Base-by-base conservation (phyloP, 2,113 vertebrate genomes). In the Bubo scandiacus region DNA sequence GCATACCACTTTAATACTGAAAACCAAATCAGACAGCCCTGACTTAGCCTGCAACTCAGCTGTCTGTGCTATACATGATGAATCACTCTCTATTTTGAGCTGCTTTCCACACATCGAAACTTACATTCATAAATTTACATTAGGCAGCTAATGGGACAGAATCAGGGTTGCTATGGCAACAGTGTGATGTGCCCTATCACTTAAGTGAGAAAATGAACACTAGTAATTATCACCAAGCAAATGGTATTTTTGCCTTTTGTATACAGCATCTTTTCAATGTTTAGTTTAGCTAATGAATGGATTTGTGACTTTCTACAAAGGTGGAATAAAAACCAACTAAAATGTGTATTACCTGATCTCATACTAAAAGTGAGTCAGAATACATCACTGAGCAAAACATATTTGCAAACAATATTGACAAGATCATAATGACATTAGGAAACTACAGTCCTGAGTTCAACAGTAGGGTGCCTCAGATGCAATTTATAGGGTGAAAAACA, bases 141-240 rank as follows among this genome's bases (percentile, higher is more conserved):
- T 97, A 98, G 90, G 93, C 95, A 97, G 97, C 94, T 98, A 98
- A 97, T 95, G 96, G 97, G 98, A 98, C 86, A 95, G 93, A 98
- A 97, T 92, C 86, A 1, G 88, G 51, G 98, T 98, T 99, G 96
- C 98, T 97, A 98, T 98, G 96, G 98, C 97, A 98, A 99, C 98
- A 85, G 62, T 83, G 72, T 94, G 95, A 98, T 96, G 89, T 97
- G 82, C 36, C 91, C 84, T 96, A 82, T 96, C 95, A 93, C 96
- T 97, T 93, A 88, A 96, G 82, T 70, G 95, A 94, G 95, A 95
- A 98, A 98, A 97, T 91, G 94, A 98, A 97, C 96, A 88, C 95
- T 86, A 93, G 90, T 94, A 98, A 98, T 98, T 98, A 98, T 96
- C 96, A 97, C 94, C 94, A 96, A 97, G 79, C 59, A 97, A 97